phyloP scores from a whole-genome alignment of 2,797 vertebrate species.

The Chaenodraco wilsoni region DNA sequence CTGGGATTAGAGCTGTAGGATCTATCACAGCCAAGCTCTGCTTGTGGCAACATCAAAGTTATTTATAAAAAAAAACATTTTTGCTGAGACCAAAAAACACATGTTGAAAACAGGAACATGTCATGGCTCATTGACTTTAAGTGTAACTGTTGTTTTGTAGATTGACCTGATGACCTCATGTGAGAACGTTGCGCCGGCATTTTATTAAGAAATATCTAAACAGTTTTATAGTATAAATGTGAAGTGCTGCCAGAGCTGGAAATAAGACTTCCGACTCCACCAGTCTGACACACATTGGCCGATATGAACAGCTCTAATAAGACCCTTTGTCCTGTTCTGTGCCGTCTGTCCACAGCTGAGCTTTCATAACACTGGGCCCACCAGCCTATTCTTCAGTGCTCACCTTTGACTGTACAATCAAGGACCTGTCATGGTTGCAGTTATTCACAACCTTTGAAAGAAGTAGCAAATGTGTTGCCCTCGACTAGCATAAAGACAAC shows the following conservation, averaged over 20 bases:
- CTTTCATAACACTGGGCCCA: too few species aligned
- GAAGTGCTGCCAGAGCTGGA: not conserved
- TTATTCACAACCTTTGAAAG: too few species aligned
- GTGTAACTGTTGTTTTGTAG: not conserved
- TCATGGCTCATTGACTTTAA: not conserved
- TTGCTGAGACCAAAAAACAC: not conserved
- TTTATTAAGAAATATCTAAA: not conserved
- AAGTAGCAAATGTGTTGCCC: too few species aligned
- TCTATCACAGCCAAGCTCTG: slow-evolving; percentile 4
- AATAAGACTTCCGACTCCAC: not conserved
- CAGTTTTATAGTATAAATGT: too few species aligned
- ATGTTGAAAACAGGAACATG: not conserved
- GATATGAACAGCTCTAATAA: too few species aligned
- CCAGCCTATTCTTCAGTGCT: too few species aligned
- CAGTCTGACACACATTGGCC: not conserved
- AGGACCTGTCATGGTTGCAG: too few species aligned
- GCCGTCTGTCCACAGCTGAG: too few species aligned
- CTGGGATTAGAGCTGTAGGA: slow-evolving; percentile 30
- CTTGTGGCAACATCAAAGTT: not conserved
- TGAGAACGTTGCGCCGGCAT: not conserved
- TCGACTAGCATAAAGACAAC: too few species aligned
- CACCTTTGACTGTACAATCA: too few species aligned
- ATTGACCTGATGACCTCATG: not conserved
- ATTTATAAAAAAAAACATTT: not conserved
- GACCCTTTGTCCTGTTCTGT: not conserved